phyloP scores from a whole-genome alignment of 2,113 vertebrate genomes.

The Pelusios castaneus region DNA sequence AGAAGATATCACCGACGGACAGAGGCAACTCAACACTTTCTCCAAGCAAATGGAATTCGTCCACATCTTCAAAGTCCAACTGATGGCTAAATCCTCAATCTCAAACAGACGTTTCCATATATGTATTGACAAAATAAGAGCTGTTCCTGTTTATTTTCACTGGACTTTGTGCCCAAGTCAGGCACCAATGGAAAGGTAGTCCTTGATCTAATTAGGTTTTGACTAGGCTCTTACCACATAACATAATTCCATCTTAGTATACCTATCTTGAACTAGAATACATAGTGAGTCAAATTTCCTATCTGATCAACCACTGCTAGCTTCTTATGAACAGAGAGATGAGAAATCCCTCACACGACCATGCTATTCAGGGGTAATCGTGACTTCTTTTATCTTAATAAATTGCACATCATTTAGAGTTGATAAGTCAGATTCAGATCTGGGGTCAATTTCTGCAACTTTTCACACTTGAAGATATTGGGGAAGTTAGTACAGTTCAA shows the following conservation, averaged over 20 bases:
- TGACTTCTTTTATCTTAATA: background rate
- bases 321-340: background rate
- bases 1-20: background rate
- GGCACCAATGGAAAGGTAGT: background rate
- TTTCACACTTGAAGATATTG: fast-evolving
- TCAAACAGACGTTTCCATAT: background rate
- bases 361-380: background rate
- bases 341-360: background rate
- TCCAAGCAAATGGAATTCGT: background rate
- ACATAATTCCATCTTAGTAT: background rate
- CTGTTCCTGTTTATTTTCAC: background rate
- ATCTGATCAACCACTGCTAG: background rate
- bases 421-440: background rate
- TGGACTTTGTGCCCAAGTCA: background rate
- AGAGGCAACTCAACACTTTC: background rate
- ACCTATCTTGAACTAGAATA: background rate
- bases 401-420: background rate
- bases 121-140: background rate
- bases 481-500: background rate
- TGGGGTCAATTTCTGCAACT: background rate
- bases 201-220: too few relatives aligned
- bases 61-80: background rate
- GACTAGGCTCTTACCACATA: background rate
- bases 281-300: background rate
- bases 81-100: background rate